Conservation (phyloP, 2,113 vertebrate species). For the Nyctereutes procyonoides region DNA sequence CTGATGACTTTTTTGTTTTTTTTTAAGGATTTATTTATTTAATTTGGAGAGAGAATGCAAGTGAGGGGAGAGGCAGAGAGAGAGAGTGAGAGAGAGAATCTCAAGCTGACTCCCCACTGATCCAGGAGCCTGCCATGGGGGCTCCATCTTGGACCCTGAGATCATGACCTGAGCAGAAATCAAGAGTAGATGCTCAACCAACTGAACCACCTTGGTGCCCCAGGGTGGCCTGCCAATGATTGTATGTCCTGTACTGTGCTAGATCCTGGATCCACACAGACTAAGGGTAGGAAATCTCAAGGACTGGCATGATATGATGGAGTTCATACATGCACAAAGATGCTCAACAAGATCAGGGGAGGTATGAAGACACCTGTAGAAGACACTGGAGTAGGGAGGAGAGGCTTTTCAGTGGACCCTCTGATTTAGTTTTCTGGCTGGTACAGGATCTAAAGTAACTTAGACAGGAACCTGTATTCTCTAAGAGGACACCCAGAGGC, state of each 20-base stretch:
- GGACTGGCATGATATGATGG: accelerated
- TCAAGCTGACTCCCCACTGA: too few species aligned
- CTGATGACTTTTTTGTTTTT: neutral
- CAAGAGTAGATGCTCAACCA: neutral
- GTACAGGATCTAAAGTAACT: neutral
- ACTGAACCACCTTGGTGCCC: neutral
- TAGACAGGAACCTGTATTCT: neutral
- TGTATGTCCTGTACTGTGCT: accelerated
- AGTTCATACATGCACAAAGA: neutral
- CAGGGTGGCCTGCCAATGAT: neutral
- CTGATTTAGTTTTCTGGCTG: neutral
- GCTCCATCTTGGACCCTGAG: neutral
- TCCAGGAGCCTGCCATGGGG: neutral
- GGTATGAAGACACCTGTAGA: too few species aligned
- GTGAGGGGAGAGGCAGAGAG: too few species aligned
- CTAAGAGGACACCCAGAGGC: neutral
- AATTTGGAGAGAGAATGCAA: neutral
- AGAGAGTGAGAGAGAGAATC: too few species aligned
- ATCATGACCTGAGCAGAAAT: neutral
- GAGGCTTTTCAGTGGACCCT: neutral
- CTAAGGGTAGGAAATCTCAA: neutral
- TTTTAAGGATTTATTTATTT: neutral
- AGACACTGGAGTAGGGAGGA: neutral
- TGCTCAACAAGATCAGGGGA: neutral
- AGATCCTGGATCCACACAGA: neutral